Base-by-base conservation (phyloP, 2,797 vertebrate species). In the Anabas testudineus region DNA sequence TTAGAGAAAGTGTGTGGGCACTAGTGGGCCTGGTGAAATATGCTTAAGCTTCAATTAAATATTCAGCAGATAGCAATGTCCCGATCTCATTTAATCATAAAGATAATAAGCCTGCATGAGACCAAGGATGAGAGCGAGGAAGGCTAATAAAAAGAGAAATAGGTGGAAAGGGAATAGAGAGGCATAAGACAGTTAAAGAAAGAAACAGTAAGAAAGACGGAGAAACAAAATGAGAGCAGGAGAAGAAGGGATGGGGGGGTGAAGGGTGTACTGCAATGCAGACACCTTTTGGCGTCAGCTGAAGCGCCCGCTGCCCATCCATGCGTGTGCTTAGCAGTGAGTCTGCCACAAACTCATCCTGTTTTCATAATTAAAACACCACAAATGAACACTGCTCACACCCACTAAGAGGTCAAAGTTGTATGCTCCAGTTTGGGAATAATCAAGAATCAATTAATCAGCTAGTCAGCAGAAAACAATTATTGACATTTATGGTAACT, bases 191-290 rank as follows among this genome's bases (percentile, higher is more conserved):
- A 67, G 43, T 47, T 4, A 16, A 53, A 26, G 67, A 58, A 66
- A 59, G 72, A 72, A 46, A 45, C 47, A 19, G 21, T 46, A 36
- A 60, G 53, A 76, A 36, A 69, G 63, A 46, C 26, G 15, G 32
- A 55, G 48, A 26, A 55, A 46, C 10, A 4, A 47, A 15, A 57
- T 26, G 67, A 49, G 34, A 58, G 56, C 10, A 37, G 14, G 58
- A 52, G 53, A 43, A 13, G 61, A 41, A 57, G 55, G 47, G 43
- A 55, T n/a, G 56, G 22, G 49, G 43, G 48, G 28, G 42, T 42
- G 57, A 76, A 52, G 57, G 37, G 61, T 62, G 65, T 80, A 88
- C 90, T 84, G 89, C 90, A 91, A 85, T 92, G 91, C 91, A 92
- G 89, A 88, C 86, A 82, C 85, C 78, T 87, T 87, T 84, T 62